A percentile compares a stretch with the other conserved stretches of the same genome.
Conservation (phyloP, 2,113 vertebrate genomes). For the Gymnarchus niloticus region DNA sequence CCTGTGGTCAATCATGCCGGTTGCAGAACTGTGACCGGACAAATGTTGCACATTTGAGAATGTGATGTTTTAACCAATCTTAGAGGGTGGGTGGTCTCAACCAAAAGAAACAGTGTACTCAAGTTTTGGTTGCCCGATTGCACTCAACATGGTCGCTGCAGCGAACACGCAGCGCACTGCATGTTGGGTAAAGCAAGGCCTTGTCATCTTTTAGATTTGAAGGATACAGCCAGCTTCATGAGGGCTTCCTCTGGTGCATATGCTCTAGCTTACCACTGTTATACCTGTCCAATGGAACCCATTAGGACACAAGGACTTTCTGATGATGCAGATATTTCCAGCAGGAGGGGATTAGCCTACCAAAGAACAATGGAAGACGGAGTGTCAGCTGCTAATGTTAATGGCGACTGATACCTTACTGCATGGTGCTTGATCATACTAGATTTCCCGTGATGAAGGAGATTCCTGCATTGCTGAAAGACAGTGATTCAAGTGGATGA, state of each 20-base stretch:
- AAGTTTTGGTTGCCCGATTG: too few species aligned
- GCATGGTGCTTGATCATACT: neutral
- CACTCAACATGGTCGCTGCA: too few species aligned
- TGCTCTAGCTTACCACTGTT: neutral
- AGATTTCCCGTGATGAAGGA: neutral
- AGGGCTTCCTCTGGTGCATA: constrained; percentile 1
- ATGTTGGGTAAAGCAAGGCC: too few species aligned
- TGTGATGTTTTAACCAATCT: too few species aligned
- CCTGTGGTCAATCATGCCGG: neutral
- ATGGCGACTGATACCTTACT: neutral
- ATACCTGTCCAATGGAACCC: constrained; percentile 22
- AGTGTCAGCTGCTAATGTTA: neutral
- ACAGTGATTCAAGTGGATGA: neutral
- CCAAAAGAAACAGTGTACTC: too few species aligned
- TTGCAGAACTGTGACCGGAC: too few species aligned
- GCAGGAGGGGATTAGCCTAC: neutral
- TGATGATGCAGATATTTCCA: neutral
- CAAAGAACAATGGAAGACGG: too few species aligned
- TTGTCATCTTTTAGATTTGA: too few species aligned
- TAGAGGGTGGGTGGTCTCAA: too few species aligned
- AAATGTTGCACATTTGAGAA: too few species aligned
- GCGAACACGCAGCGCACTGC: too few species aligned
- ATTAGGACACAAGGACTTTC: constrained; percentile 1
- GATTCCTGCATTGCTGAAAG: neutral
- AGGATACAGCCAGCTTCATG: too few species aligned